Evolutionary conservation across 2,888 invertebrate genomes (phyloP).

Genomic region (Taphrorychus bicolor): DNA sequence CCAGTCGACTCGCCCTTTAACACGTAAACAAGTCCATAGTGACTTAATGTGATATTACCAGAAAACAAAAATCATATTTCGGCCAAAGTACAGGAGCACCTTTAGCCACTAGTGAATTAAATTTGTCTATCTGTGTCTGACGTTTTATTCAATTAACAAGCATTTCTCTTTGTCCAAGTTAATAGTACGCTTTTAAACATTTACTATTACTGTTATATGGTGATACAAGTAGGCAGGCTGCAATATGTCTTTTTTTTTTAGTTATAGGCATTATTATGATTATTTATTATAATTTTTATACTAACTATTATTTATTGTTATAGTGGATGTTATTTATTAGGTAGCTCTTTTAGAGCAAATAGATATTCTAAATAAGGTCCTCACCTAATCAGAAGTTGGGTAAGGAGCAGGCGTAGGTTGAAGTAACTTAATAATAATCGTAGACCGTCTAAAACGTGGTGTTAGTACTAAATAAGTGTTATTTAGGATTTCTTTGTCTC

Average conservation of each 20-base stretch:
- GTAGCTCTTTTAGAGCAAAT: background rate
- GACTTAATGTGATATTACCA: conserved; percentile 20
- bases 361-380: background rate
- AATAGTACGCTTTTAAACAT: too few species aligned
- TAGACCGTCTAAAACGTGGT: conserved; percentile 1
- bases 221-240: conserved; percentile 23
- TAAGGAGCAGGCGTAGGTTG: background rate
- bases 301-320: conserved; percentile 29
- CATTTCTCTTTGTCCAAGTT: too few species aligned
- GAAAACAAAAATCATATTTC: conserved; percentile 16
- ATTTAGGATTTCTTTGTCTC: background rate
- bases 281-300: conserved; percentile 23
- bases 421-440: background rate
- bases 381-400: background rate
- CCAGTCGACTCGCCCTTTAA: background rate
- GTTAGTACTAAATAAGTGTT: conserved; percentile 8
- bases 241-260: conserved; percentile 17
- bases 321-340: conserved; percentile 19
- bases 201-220: conserved; percentile 4
- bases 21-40: background rate
- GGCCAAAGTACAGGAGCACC: conserved; percentile 4
- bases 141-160: too few species aligned
- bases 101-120: background rate
- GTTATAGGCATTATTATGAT: conserved; percentile 10
- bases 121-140: too few species aligned